phyloP scores from a whole-genome alignment of 2,888 invertebrate species.

The Oscheius onirici region DNA sequence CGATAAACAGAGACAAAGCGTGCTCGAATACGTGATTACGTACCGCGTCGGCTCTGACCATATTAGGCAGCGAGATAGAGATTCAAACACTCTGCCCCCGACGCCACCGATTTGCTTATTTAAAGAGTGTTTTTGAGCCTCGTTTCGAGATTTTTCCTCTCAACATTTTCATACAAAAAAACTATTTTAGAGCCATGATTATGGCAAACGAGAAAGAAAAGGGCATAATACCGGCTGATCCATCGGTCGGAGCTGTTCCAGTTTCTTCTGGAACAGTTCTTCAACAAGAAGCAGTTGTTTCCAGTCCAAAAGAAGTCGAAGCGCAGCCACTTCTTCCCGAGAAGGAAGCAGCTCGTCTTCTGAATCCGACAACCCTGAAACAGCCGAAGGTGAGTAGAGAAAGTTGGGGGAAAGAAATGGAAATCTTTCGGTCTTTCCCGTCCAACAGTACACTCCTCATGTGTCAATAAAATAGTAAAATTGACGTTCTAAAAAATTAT shows the following conservation, averaged over 20 bases:
- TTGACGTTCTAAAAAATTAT: too few species aligned
- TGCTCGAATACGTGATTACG: too few species aligned
- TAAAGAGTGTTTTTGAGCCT: too few species aligned
- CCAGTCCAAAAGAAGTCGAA: constrained; percentile 27
- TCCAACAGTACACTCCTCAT: too few species aligned
- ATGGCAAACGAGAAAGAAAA: constrained; percentile 35
- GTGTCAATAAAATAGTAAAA: too few species aligned
- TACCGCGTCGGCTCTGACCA: too few species aligned
- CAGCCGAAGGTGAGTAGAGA: neutral
- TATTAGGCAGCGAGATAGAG: too few species aligned
- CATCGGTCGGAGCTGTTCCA: constrained; percentile 33
- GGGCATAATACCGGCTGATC: constrained; percentile 24
- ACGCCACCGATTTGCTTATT: too few species aligned
- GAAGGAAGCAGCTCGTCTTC: constrained; percentile 32
- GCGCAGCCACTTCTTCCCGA: constrained; percentile 27
- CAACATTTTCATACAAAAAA: constrained; percentile 3
- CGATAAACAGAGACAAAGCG: too few species aligned
- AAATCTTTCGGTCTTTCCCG: too few species aligned
- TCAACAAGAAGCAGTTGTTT: constrained; percentile 26
- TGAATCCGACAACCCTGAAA: constrained; percentile 7
- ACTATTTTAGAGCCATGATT: constrained; percentile 21
- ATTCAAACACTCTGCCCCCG: too few species aligned
- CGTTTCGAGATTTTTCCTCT: neutral
- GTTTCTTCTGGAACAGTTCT: constrained; percentile 25
- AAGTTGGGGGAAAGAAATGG: neutral